These are phyloP conservation scores for Peromyscus polionotus DNA, from an alignment of 2,113 vertebrate species.

Conservation along the genomic window DNA sequence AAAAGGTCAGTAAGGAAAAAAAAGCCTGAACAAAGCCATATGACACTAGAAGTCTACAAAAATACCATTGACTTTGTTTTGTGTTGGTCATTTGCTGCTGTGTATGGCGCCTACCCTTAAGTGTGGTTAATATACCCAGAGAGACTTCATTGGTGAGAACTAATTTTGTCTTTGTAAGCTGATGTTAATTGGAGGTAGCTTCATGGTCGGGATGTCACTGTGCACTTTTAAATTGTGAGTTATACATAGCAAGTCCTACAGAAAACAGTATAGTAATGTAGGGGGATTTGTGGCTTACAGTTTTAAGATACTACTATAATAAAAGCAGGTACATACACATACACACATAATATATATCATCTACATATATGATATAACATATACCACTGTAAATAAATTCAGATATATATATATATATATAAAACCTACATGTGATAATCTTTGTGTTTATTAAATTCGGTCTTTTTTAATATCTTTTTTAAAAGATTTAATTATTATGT, in stretches of 20 bases:
- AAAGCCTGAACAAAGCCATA: neutral
- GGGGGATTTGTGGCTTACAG: neutral
- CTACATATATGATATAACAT: neutral
- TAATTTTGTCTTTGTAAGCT: no score
- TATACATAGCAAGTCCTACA: neutral
- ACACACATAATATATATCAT: neutral
- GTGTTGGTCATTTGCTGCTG: neutral
- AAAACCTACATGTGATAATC: neutral
- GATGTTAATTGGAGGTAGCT: neutral
- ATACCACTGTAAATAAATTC: neutral
- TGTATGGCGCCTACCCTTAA: neutral
- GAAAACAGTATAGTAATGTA: neutral
- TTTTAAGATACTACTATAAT: neutral
- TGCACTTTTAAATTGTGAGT: neutral
- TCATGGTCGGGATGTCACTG: neutral
- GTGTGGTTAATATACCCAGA: neutral
- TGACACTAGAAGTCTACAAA: neutral
- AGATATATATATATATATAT: neutral
- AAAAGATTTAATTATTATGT: no score
- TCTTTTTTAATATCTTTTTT: neutral
- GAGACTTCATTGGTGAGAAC: neutral
- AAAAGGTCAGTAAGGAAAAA: neutral
- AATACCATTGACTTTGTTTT: neutral
- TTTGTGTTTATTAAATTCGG: neutral
- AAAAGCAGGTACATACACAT: neutral